Percentiles rank a stretch among this genome's conserved stretches.
These are phyloP conservation scores for Gobionotothen gibberifrons DNA, from an alignment of 2,797 vertebrate genomes.

Conservation along the genomic window DNA sequence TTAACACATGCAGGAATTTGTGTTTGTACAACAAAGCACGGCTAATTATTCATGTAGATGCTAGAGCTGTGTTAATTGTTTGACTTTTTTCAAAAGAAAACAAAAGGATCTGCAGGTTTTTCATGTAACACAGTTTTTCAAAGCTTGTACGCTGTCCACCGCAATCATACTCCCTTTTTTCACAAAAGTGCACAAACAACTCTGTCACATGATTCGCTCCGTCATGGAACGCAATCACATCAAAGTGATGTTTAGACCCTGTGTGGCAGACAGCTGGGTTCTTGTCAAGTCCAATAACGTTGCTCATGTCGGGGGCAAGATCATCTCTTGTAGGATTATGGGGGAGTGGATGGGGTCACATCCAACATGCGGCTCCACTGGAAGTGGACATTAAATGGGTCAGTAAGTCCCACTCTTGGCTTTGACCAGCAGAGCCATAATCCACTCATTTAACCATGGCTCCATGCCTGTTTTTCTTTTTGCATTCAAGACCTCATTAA, in stretches of 20 bases:
- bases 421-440: conserved; percentile 65
- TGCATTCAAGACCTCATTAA: conserved; percentile 49
- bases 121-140: conserved; percentile 19
- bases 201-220: conserved; percentile 39
- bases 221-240: conserved; percentile 57
- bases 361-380: conserved; percentile 71
- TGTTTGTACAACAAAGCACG: conserved; percentile 18
- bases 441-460: conserved; percentile 66
- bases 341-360: conserved; percentile 67
- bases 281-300: conserved; percentile 74
- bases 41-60: conserved; percentile 12
- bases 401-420: conserved; percentile 74
- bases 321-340: conserved; percentile 81
- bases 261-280: conserved; percentile 68
- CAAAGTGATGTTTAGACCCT: conserved; percentile 55
- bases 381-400: conserved; percentile 80
- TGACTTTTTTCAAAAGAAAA: neutral
- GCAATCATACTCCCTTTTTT: conserved; percentile 1
- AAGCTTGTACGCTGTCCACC: neutral
- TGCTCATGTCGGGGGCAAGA: conserved; percentile 66
- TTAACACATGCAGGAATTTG: neutral
- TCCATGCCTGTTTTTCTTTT: conserved; percentile 39
- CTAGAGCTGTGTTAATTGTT: conserved; percentile 21
- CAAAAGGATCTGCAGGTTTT: conserved; percentile 10
- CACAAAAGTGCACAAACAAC: conserved; percentile 41